Evolutionary conservation across 1,140 invertebrate species (phyloP).

Genomic region (Spodoptera litura): DNA sequence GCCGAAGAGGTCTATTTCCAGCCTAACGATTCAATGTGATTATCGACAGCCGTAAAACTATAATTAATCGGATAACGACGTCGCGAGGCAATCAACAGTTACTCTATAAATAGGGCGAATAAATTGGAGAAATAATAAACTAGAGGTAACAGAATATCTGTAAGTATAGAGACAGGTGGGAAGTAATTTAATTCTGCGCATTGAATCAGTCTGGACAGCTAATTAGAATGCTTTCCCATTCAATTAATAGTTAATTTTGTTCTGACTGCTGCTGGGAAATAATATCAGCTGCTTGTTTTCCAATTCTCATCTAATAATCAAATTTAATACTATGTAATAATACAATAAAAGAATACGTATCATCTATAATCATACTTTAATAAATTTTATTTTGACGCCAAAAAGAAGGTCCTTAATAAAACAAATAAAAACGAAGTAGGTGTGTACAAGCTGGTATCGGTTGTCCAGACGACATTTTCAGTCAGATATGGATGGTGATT

Average conservation of each 20-base stretch:
- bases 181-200: neutral
- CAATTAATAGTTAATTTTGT: neutral
- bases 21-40: too few species aligned
- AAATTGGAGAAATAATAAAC: neutral
- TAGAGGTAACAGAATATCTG: neutral
- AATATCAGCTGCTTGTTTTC: too few species aligned
- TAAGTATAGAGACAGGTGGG: neutral
- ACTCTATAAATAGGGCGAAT: neutral
- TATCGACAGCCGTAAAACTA: too few species aligned
- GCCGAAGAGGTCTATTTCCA: too few species aligned
- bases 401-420: neutral
- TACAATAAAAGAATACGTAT: too few species aligned
- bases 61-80: too few species aligned
- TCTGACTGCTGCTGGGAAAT: too few species aligned
- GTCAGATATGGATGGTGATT: slow-evolving; percentile 12
- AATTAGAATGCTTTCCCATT: neutral
- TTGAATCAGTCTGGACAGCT: too few species aligned
- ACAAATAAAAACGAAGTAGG: neutral
- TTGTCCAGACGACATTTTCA: slow-evolving; percentile 23
- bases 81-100: neutral
- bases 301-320: too few species aligned
- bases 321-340: too few species aligned
- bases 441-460: neutral
- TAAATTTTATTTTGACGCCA: neutral
- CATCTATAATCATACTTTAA: too few species aligned